Evolutionary conservation across 2,797 vertebrate species (phyloP).

Genomic region (Cacajao melanocephalus): DNA sequence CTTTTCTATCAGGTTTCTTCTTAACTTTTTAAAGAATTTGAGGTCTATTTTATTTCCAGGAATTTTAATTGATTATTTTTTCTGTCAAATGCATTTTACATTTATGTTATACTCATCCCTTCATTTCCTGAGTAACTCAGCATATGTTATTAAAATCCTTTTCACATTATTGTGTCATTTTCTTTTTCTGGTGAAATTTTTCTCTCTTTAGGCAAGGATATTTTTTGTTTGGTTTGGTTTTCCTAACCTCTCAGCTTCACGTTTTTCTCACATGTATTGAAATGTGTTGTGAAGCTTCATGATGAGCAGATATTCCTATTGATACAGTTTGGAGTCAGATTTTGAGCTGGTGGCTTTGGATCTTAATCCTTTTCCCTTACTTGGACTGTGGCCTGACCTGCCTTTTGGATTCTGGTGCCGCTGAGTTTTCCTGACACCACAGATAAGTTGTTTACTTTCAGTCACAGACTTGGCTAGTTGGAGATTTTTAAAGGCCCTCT

Average conservation of each 20-base stretch:
- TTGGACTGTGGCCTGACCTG: neutral
- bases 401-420: neutral
- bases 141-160: neutral
- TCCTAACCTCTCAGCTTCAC: neutral
- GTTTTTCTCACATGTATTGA: neutral
- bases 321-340: neutral
- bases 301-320: neutral
- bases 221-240: neutral
- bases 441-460: neutral
- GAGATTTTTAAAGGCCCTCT: neutral
- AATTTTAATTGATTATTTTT: neutral
- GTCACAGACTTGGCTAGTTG: neutral
- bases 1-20: neutral
- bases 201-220: neutral
- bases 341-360: neutral
- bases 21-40: neutral
- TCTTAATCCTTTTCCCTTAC: too few species aligned
- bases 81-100: neutral
- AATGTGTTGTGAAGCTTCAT: neutral
- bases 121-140: neutral
- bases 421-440: neutral
- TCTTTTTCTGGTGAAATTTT: neutral
- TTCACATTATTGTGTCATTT: neutral
- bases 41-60: neutral
- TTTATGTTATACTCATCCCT: neutral